These are phyloP conservation scores for Cydia amplana DNA, from an alignment of 1,140 invertebrate genomes.

Conservation along the genomic window DNA sequence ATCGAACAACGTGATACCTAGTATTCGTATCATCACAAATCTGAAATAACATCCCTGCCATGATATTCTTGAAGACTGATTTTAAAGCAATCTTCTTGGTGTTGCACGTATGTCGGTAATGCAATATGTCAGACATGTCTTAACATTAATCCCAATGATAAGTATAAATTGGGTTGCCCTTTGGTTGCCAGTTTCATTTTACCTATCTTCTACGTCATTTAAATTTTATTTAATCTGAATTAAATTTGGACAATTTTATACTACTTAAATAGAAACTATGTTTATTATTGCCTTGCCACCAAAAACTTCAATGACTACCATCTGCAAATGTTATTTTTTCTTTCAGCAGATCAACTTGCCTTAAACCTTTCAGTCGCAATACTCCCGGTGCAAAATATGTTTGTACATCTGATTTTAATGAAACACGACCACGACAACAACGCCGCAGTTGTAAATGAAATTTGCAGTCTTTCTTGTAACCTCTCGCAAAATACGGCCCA, in stretches of 20 bases:
- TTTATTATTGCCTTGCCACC: not conserved
- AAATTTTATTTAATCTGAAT: too few relatives aligned
- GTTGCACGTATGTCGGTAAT: too few relatives aligned
- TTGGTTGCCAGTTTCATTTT: too few relatives aligned
- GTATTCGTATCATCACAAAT: not conserved
- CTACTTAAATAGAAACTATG: too few relatives aligned
- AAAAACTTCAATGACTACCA: not conserved
- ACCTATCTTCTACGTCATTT: too few relatives aligned
- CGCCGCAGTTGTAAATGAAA: slow-evolving; percentile 57
- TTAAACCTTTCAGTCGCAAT: not conserved
- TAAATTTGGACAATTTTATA: too few relatives aligned
- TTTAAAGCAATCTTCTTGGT: not conserved
- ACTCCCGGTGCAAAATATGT: slow-evolving; percentile 49
- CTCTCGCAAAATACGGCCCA: slow-evolving; percentile 32
- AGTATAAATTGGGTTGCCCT: too few relatives aligned
- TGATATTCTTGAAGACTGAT: not conserved
- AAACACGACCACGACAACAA: slow-evolving; percentile 65
- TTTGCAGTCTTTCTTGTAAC: slow-evolving; percentile 46
- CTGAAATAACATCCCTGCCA: not conserved
- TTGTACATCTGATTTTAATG: slow-evolving; percentile 59
- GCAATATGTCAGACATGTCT: too few relatives aligned
- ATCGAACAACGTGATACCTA: not conserved
- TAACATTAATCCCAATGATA: too few relatives aligned
- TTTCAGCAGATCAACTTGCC: not conserved
- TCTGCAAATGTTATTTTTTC: not conserved